Evolutionary conservation across 2,888 invertebrate genomes (phyloP).

Genomic region (Nemotelus nigrinus): DNA sequence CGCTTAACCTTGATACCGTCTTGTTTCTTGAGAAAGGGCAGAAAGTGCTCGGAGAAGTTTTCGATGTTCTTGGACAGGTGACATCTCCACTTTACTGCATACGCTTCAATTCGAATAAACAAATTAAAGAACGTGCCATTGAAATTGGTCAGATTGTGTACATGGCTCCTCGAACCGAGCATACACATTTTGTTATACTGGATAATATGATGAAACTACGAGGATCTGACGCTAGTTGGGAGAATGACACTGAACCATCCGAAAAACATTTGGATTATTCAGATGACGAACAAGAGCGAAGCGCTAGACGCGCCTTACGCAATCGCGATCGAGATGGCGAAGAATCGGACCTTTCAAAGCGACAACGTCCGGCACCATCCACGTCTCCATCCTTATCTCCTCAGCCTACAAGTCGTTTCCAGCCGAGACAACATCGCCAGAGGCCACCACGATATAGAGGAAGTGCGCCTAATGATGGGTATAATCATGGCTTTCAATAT

Average conservation of each 20-base stretch:
- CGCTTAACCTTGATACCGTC: slow-evolving; percentile 87
- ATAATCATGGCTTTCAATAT: neutral
- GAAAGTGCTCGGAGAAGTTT: slow-evolving; percentile 80
- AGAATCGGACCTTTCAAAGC: slow-evolving; percentile 44
- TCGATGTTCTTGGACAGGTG: slow-evolving; percentile 92
- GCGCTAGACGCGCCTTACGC: slow-evolving; percentile 63
- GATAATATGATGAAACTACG: slow-evolving; percentile 77
- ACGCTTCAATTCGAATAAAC: slow-evolving; percentile 84
- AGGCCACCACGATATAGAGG: slow-evolving; percentile 6
- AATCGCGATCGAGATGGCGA: slow-evolving; percentile 62
- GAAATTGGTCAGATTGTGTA: slow-evolving; percentile 78
- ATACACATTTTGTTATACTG: slow-evolving; percentile 81
- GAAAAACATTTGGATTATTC: slow-evolving; percentile 79
- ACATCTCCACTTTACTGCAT: slow-evolving; percentile 87
- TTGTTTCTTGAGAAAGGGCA: slow-evolving; percentile 85
- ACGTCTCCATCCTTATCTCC: neutral
- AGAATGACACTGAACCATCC: slow-evolving; percentile 84
- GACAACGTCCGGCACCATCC: slow-evolving; percentile 25
- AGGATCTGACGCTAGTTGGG: slow-evolving; percentile 91
- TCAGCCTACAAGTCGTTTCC: neutral
- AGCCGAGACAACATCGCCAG: slow-evolving; percentile 50
- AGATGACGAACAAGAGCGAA: slow-evolving; percentile 86
- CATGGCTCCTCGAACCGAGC: slow-evolving; percentile 81
- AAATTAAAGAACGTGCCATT: slow-evolving; percentile 76
- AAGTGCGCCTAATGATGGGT: neutral